Conservation (phyloP, 2,888 invertebrate genomes). For the Subacronicta megacephala region DNA sequence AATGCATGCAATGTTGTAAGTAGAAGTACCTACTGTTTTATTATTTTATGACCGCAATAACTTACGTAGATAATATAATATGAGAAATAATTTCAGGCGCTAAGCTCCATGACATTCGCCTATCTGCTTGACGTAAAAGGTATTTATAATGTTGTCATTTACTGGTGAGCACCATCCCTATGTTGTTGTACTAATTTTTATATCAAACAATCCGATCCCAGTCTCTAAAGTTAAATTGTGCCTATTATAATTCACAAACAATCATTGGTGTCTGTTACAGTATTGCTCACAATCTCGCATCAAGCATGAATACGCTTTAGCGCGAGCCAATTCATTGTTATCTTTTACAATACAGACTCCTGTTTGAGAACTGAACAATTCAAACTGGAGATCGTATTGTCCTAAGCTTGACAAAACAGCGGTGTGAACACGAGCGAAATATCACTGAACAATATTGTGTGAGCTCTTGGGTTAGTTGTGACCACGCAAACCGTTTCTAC, state of each 20-base stretch:
- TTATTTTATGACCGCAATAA: not conserved
- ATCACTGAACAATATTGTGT: conserved; percentile 2
- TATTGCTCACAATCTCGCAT: conserved; percentile 18
- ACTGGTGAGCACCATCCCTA: too few relatives aligned
- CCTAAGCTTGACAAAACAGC: conserved; percentile 10
- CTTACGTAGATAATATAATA: not conserved
- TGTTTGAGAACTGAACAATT: conserved; percentile 32
- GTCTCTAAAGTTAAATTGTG: too few relatives aligned
- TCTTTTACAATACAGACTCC: conserved; percentile 30
- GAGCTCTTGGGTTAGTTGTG: too few relatives aligned
- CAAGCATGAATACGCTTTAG: conserved; percentile 12
- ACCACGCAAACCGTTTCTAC: too few relatives aligned
- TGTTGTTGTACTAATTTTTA: too few relatives aligned
- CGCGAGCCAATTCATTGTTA: conserved; percentile 44
- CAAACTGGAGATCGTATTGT: conserved; percentile 36
- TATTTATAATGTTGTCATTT: too few relatives aligned
- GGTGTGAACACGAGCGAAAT: conserved; percentile 11
- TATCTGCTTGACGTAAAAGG: too few relatives aligned
- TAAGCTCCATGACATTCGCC: too few relatives aligned
- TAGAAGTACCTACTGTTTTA: not conserved
- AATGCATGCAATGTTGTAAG: conserved; percentile 12
- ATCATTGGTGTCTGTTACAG: conserved; percentile 7
- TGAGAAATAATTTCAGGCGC: not conserved
- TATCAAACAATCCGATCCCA: too few relatives aligned
- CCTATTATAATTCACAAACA: not conserved